A percentile compares a stretch with the other conserved stretches of the same genome.
These are phyloP conservation scores for Drosophila tsacasi DNA, from an alignment of 1,140 invertebrate species.

Conservation along the genomic window DNA sequence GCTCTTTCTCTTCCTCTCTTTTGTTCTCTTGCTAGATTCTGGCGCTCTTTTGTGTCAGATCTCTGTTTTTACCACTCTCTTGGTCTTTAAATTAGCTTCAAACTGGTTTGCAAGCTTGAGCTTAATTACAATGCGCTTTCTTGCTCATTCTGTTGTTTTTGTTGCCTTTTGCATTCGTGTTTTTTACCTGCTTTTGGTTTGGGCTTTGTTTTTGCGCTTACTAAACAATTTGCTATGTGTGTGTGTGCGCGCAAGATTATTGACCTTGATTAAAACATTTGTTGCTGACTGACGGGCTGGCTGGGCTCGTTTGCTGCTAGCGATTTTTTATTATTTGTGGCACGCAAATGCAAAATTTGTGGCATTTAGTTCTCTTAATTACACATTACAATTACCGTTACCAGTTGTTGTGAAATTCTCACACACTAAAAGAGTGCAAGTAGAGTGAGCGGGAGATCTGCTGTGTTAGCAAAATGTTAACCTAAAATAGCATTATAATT, in stretches of 20 bases:
- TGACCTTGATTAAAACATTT: conserved; percentile 77
- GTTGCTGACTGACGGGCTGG: conserved; percentile 32
- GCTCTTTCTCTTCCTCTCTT: conserved; percentile 24
- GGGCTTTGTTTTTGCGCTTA: conserved; percentile 48
- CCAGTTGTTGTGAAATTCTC: conserved; percentile 47
- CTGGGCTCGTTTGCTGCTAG: conserved; percentile 1
- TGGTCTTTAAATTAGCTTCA: conserved; percentile 30
- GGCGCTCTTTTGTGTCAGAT: conserved; percentile 9
- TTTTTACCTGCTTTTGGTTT: conserved; percentile 59
- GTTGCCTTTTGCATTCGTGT: conserved; percentile 68
- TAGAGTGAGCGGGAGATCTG: conserved; percentile 19
- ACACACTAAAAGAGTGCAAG: conserved; percentile 1
- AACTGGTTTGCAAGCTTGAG: conserved; percentile 73
- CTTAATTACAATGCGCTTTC: conserved; percentile 79
- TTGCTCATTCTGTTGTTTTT: conserved; percentile 53
- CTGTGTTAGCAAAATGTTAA: conserved; percentile 68
- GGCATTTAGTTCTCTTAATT: conserved; percentile 36
- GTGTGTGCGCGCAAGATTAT: conserved; percentile 66
- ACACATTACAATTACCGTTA: conserved; percentile 18
- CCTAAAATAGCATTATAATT: conserved; percentile 74
- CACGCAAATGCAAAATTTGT: conserved; percentile 46
- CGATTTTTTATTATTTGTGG: conserved; percentile 43
- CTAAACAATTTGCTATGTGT: conserved; percentile 69
- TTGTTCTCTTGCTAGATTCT: conserved; percentile 8
- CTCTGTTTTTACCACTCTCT: conserved; percentile 11